phyloP scores from a whole-genome alignment of 2,113 vertebrate species.

The Carettochelys insculpta region DNA sequence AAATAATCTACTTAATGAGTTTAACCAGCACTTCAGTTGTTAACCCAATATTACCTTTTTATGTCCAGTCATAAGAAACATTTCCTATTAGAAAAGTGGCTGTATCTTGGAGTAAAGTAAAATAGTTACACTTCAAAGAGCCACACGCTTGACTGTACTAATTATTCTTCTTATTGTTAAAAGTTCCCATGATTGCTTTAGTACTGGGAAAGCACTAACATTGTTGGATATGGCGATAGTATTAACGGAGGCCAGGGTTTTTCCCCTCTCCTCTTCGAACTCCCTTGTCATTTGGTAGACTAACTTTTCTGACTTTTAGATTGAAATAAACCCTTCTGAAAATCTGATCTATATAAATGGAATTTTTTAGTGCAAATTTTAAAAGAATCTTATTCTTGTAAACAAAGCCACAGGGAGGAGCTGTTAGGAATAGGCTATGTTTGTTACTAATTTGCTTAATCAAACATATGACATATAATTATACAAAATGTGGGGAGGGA shows the following conservation, averaged over 20 bases:
- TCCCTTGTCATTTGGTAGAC: background rate
- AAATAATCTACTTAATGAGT: background rate
- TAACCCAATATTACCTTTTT: background rate
- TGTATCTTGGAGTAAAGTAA: background rate
- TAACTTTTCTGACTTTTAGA: background rate
- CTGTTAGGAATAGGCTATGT: background rate
- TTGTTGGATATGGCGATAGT: background rate
- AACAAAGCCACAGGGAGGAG: background rate
- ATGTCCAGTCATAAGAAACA: background rate
- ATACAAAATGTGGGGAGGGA: too few relatives aligned
- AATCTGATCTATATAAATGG: background rate
- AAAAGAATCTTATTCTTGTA: background rate
- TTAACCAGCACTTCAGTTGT: background rate
- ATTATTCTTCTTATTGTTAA: background rate
- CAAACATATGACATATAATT: background rate
- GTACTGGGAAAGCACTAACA: background rate
- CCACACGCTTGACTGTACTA: background rate
- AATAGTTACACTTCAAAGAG: background rate
- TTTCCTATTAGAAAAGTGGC: background rate
- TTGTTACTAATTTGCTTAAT: fast-evolving
- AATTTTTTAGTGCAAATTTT: background rate
- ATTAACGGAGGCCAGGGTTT: background rate
- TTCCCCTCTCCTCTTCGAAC: background rate
- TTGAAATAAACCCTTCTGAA: background rate
- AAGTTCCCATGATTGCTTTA: background rate